Evolutionary conservation across 2,888 invertebrate genomes (phyloP).

Genomic region (Hoplodrina ambigua): DNA sequence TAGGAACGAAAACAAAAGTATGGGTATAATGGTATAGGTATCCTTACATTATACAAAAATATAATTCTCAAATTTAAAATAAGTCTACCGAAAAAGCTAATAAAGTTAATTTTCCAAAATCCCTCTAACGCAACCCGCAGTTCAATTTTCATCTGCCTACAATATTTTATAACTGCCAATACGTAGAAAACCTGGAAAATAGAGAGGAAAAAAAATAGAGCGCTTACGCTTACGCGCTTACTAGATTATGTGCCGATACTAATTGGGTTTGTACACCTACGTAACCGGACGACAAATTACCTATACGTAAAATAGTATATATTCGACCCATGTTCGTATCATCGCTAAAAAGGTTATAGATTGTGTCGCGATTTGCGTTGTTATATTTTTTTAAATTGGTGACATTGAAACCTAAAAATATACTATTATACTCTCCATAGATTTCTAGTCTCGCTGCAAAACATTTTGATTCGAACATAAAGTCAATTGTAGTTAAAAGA

Average conservation of each 20-base stretch:
- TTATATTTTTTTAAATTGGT: not conserved
- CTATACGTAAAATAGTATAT: constrained; percentile 10
- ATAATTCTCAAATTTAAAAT: not conserved
- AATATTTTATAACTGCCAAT: constrained; percentile 17
- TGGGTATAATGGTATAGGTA: too few species aligned
- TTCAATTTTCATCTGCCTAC: constrained; percentile 45
- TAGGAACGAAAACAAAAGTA: too few species aligned
- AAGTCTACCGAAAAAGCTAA: not conserved
- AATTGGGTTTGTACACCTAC: constrained; percentile 35
- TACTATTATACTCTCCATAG: too few species aligned
- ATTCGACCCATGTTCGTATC: constrained; percentile 3
- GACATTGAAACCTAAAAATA: not conserved
- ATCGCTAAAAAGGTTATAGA: not conserved
- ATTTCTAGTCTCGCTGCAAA: too few species aligned
- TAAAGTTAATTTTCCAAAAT: not conserved
- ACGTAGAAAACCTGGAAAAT: too few species aligned
- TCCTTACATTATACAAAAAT: too few species aligned
- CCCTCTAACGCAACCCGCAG: not conserved
- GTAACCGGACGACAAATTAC: constrained; percentile 7
- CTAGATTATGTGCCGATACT: constrained; percentile 22
- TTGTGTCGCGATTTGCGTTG: too few species aligned
- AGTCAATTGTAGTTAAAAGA: not conserved
- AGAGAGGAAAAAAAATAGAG: too few species aligned
- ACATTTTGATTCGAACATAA: not conserved
- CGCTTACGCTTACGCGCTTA: constrained; percentile 2